A percentile compares a stretch with the other conserved stretches of the same genome.
Conservation (phyloP, 2,113 vertebrate genomes). For the Camarhynchus parvulus region DNA sequence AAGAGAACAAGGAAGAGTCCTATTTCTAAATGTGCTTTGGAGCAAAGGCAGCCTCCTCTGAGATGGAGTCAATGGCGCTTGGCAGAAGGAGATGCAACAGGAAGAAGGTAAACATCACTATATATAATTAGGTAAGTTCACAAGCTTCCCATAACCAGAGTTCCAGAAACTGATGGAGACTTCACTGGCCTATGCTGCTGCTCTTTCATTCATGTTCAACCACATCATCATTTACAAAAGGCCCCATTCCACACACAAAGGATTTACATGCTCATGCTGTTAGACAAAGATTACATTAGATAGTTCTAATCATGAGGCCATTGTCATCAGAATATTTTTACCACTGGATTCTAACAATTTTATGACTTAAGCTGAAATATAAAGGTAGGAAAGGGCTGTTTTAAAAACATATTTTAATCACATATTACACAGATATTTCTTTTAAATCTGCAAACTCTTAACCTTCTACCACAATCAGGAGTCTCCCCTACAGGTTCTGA, state of each 20-base stretch:
- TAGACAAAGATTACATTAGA: not conserved
- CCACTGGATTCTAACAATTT: not conserved
- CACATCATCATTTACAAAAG: not conserved
- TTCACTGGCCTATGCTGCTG: not conserved
- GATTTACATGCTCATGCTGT: not conserved
- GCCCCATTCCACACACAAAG: not conserved
- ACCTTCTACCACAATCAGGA: not conserved
- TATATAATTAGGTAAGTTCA: not conserved
- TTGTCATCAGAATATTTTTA: not conserved
- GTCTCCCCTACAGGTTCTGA: not conserved
- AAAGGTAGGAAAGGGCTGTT: not conserved
- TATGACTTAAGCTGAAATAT: not conserved
- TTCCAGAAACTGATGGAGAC: not conserved
- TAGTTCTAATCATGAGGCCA: not conserved
- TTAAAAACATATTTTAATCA: not conserved
- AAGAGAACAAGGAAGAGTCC: not conserved
- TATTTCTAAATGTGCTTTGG: not conserved
- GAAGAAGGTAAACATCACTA: not conserved
- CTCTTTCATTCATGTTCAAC: not conserved
- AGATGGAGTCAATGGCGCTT: not conserved
- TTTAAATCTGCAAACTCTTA: not conserved
- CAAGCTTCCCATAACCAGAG: not conserved
- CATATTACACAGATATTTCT: fast-evolving
- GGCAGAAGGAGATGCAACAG: not conserved
- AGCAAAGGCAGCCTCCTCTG: not conserved